Percentiles rank a stretch among this genome's conserved stretches.
phyloP scores from a whole-genome alignment of 92 coral and sea anemone species.

The Plumapathes pennacea region DNA sequence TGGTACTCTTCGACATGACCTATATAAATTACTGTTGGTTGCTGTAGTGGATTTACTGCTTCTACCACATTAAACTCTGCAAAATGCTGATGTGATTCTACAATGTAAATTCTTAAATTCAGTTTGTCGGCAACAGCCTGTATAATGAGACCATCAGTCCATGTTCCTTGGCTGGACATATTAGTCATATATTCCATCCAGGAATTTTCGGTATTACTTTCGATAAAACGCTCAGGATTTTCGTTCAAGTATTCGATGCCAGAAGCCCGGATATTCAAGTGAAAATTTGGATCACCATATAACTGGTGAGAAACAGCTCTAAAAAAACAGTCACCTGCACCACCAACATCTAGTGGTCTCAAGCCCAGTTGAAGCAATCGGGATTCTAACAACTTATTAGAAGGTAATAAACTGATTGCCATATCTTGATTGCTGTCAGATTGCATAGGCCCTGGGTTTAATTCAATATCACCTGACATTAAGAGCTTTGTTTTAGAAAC shows the following conservation, averaged over 20 bases:
- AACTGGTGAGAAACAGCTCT: background rate
- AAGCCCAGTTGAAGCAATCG: constrained; percentile 33
- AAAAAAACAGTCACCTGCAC: constrained; percentile 28
- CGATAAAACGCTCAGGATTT: constrained; percentile 4
- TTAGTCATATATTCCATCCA: constrained; percentile 3
- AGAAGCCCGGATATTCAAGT: background rate
- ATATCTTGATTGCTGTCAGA: too few relatives aligned
- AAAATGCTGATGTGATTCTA: constrained; percentile 23
- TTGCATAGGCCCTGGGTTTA: too few relatives aligned
- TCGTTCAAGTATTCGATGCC: constrained; percentile 1
- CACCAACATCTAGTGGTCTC: constrained; percentile 43
- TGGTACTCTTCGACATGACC: constrained; percentile 25
- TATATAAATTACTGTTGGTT: constrained; percentile 15
- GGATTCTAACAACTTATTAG: too few relatives aligned
- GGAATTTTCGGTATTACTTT: constrained; percentile 12
- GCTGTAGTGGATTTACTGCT: constrained; percentile 5
- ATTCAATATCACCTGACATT: too few relatives aligned
- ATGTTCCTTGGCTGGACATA: too few relatives aligned
- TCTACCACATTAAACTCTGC: constrained; percentile 2
- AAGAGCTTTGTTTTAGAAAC: too few relatives aligned
- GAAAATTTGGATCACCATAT: constrained; percentile 5
- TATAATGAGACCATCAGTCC: constrained; percentile 18
- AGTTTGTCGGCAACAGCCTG: constrained; percentile 27
- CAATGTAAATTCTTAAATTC: constrained; percentile 12
- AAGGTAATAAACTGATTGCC: too few relatives aligned